Base-by-base conservation (phyloP, 30 jellyfish, hydroid and myxozoan genomes). In the Aurelia sp. region DNA sequence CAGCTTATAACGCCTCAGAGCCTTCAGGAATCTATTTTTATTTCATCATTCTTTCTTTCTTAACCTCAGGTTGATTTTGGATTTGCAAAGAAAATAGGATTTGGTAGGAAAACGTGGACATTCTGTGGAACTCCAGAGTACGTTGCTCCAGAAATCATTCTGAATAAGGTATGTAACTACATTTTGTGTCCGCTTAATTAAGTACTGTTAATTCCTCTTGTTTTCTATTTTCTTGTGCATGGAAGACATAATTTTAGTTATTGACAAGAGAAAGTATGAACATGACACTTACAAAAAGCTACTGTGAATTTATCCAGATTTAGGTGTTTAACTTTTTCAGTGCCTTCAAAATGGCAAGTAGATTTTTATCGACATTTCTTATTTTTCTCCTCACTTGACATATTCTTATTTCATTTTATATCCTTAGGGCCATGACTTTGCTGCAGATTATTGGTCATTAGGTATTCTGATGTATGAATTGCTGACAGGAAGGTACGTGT, bases 111-210 rank as follows among this genome's bases (percentile, higher is more conserved):
- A 82, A 91, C 99, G 52, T 96, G 98, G 98, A 96, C 99, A 9
- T 96, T 96, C 73, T 90, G 98, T 80, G 99, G 99, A 20, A 91
- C 97, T 6, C 99, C 99, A 9, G 99, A 96, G 78, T 96, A 96
- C 53, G 98, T 96, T 27, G 99, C 99, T 12, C 99, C 99, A 1
- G 99, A 96, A 69, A 91, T 96, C 81, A 96, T 96, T 62, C 51
- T 96, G 50, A 96, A 96, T 76, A 96, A 90, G 97, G 99, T 91
- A 55, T 2, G 68, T 8, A 1, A 18, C 69, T 13, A 18, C 69
- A 8, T 59, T 10, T 13, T 44, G 15, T 44, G 13, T 44, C 3
- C 55, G 6, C 3, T 44, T 8, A 44, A 44, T 44, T 38, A 0
- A 2, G 50, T 5, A 7, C 7, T 0, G 10, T 38, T 38, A 38